Evolutionary conservation across 2,888 invertebrate genomes (phyloP).

Genomic region (Poecilobothrus nobilitatus): DNA sequence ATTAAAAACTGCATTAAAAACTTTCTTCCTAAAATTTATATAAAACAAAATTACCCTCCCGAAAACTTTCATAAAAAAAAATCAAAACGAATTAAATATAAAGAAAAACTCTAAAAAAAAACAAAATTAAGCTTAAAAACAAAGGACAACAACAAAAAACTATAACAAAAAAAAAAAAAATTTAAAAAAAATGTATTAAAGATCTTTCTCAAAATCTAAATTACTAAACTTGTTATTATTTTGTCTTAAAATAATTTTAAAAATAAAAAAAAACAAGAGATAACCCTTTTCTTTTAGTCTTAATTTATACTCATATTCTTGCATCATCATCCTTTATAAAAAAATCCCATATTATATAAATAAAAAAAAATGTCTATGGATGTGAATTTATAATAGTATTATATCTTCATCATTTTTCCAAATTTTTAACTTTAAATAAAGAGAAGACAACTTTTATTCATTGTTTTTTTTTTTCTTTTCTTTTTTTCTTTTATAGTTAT

Average conservation of each 20-base stretch:
- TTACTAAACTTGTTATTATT: slow-evolving; percentile 1
- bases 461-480: not conserved
- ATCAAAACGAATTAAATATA: too few relatives aligned
- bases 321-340: too few relatives aligned
- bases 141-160: not conserved
- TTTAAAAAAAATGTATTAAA: not conserved
- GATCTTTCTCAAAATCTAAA: slow-evolving; percentile 1
- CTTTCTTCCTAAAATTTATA: too few relatives aligned
- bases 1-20: too few relatives aligned
- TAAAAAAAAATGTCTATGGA: too few relatives aligned
- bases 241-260: not conserved
- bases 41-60: too few relatives aligned
- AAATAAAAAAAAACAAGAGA: not conserved
- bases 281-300: not conserved
- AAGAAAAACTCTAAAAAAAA: too few relatives aligned
- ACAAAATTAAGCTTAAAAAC: too few relatives aligned
- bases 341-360: too few relatives aligned
- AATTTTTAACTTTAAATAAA: not conserved
- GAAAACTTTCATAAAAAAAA: too few relatives aligned
- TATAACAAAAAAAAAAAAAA: not conserved
- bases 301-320: too few relatives aligned
- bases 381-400: not conserved
- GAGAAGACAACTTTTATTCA: not conserved
- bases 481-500: not conserved
- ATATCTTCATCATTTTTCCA: slow-evolving; percentile 2